Percentiles rank a stretch among this genome's conserved stretches.
Evolutionary conservation across 2,797 vertebrate species (phyloP).

Genomic region (Silurus lanzhouensis): DNA sequence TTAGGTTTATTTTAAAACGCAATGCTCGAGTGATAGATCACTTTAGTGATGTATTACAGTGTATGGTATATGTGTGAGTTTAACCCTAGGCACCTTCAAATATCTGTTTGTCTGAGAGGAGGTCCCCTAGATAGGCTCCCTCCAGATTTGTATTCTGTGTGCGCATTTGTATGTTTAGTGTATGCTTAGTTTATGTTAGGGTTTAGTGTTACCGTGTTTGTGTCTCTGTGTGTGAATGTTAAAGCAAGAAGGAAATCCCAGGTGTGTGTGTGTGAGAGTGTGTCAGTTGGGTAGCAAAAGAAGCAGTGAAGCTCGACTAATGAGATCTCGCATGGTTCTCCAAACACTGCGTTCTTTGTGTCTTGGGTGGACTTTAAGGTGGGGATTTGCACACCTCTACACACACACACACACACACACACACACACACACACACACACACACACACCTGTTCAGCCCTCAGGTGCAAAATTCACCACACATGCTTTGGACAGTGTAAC

Average conservation of each 20-base stretch:
- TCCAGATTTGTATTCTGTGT: not conserved
- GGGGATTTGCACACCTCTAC: not conserved
- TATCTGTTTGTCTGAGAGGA: not conserved
- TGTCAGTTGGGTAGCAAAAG: not conserved
- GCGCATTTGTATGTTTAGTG: too few relatives aligned
- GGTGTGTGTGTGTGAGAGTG: not conserved
- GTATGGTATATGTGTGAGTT: not conserved
- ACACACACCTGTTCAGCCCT: not conserved
- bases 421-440: not conserved
- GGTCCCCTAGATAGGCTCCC: not conserved
- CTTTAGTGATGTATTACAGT: too few relatives aligned
- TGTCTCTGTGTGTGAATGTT: not conserved
- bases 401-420: conserved; percentile 7
- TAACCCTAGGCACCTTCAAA: not conserved
- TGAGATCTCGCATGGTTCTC: not conserved
- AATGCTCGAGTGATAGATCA: not conserved
- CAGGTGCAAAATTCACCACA: not conserved
- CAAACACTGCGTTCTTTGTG: not conserved
- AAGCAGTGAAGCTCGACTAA: conserved; percentile 10
- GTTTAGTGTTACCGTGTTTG: not conserved
- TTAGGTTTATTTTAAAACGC: not conserved
- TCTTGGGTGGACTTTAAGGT: not conserved
- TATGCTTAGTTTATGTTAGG: not conserved
- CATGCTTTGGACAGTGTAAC: not conserved
- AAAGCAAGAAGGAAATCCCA: not conserved